These are phyloP conservation scores for Stegophylla sp. DNA, from an alignment of 2,888 invertebrate genomes.

Conservation along the genomic window DNA sequence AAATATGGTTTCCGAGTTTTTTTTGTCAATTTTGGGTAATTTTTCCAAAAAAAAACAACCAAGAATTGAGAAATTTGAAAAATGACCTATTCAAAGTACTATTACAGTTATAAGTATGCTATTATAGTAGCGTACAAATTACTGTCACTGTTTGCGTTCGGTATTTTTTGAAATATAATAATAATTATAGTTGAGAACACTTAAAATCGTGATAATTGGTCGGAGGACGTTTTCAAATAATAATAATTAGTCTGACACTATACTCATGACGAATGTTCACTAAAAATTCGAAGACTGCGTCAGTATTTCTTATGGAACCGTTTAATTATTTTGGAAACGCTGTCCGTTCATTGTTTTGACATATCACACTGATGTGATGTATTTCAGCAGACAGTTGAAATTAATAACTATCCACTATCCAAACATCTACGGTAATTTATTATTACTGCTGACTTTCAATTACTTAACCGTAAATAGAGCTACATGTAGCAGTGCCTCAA, in stretches of 20 bases:
- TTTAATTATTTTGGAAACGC: slow-evolving; percentile 7
- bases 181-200: too few species aligned
- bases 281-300: background rate
- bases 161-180: too few species aligned
- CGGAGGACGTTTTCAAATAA: background rate
- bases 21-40: too few species aligned
- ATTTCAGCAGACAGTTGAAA: background rate
- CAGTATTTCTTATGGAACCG: background rate
- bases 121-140: too few species aligned
- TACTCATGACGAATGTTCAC: background rate
- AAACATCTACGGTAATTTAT: slow-evolving; percentile 4
- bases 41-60: too few species aligned
- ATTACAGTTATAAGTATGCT: too few species aligned
- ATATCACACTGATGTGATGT: background rate
- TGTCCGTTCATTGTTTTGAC: background rate
- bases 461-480: background rate
- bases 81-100: too few species aligned
- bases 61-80: too few species aligned
- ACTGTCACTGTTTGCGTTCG: too few species aligned
- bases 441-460: background rate
- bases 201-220: too few species aligned
- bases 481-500: background rate
- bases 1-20: too few species aligned
- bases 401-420: slow-evolving; percentile 1
- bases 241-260: background rate